phyloP scores from a whole-genome alignment of 2,888 invertebrate species.

The Hydrotaea diabolus region DNA sequence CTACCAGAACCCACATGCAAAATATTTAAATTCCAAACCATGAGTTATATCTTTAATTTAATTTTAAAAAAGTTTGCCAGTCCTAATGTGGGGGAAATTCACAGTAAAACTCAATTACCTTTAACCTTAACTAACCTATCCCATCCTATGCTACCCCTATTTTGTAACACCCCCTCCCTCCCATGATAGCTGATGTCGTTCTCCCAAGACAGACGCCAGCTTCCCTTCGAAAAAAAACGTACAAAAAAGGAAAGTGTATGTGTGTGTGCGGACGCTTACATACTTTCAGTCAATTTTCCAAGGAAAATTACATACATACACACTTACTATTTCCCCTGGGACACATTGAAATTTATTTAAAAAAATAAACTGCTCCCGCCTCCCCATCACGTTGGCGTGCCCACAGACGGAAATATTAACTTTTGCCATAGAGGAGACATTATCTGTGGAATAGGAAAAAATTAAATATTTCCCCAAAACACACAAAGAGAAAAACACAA shows the following conservation, averaged over 20 bases:
- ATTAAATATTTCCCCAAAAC: neutral
- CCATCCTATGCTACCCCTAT: neutral
- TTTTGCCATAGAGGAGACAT: conserved; percentile 25
- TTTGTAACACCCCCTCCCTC: no score
- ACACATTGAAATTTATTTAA: conserved; percentile 27
- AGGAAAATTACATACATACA: neutral
- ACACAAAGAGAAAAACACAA: neutral
- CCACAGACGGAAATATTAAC: neutral
- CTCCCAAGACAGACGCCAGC: neutral
- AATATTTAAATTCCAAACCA: neutral
- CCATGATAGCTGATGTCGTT: no score
- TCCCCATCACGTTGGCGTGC: neutral
- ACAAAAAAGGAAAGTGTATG: neutral
- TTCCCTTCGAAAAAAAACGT: no score
- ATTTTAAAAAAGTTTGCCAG: neutral
- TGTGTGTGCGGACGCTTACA: neutral
- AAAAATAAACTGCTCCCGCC: neutral
- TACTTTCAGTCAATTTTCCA: conserved; percentile 16
- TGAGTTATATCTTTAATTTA: neutral
- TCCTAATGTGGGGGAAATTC: neutral
- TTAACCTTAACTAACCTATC: neutral
- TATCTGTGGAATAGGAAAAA: conserved; percentile 19
- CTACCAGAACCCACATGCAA: neutral
- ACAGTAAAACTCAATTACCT: conserved; percentile 17
- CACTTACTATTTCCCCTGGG: conserved; percentile 4